phyloP scores from a whole-genome alignment of 2,797 vertebrate genomes.

The Nannoperca obscura region DNA sequence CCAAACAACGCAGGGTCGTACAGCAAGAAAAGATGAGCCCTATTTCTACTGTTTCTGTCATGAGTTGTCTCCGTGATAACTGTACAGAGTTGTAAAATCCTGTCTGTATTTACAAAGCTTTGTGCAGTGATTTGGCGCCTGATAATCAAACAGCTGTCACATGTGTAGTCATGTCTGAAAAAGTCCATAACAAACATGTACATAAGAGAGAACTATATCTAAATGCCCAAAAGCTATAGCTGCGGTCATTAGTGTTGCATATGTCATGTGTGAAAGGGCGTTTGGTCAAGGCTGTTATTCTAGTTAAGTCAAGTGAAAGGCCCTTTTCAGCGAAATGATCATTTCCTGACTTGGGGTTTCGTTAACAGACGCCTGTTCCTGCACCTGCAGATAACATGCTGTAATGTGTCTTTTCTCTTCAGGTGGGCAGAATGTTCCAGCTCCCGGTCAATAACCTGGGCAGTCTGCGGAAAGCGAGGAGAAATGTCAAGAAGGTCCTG shows the following conservation, averaged over 20 bases:
- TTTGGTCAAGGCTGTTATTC: not conserved
- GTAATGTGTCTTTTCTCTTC: constrained; percentile 50
- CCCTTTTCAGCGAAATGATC: not conserved
- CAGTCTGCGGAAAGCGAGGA: constrained; percentile 99
- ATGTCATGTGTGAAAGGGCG: not conserved
- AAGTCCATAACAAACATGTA: not conserved
- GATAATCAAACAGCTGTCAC: not conserved
- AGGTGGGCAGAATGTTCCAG: constrained; percentile 98
- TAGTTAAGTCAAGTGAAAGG: not conserved
- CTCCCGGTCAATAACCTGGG: constrained; percentile 99
- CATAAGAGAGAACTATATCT: not conserved
- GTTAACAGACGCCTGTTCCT: constrained; percentile 9
- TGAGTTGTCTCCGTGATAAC: not conserved
- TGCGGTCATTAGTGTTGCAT: not conserved
- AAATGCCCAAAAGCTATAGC: not conserved
- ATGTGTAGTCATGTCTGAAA: not conserved
- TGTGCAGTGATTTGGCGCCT: not conserved
- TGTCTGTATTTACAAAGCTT: not conserved
- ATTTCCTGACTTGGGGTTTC: not conserved
- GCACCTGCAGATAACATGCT: constrained; percentile 27
- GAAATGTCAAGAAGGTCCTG: constrained; percentile 98
- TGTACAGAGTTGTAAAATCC: not conserved
- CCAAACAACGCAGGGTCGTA: not conserved
- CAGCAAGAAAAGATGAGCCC: not conserved
- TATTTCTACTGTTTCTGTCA: not conserved